These are phyloP conservation scores for Papio anubis DNA, from an alignment of 2,113 vertebrate species.

Conservation along the genomic window DNA sequence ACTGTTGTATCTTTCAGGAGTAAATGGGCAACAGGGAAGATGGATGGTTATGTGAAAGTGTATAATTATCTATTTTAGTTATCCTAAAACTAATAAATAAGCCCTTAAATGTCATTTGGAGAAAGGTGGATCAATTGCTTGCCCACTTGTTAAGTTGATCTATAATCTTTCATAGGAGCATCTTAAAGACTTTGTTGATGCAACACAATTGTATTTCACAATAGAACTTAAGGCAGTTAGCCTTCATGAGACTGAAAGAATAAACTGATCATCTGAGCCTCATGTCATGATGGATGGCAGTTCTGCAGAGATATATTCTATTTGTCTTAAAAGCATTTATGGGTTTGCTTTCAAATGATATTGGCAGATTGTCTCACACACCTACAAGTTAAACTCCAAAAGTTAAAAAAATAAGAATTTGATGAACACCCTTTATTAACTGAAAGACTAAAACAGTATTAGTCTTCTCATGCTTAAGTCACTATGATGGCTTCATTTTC, in stretches of 20 bases:
- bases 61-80: conserved; percentile 37
- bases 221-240: conserved; percentile 8
- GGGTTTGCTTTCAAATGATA: not conserved
- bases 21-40: conserved; percentile 14
- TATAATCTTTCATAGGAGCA: conserved; percentile 35
- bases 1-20: not conserved
- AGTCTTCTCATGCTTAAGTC: not conserved
- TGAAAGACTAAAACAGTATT: not conserved
- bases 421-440: not conserved
- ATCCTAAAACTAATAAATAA: conserved; percentile 53
- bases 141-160: not conserved
- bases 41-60: not conserved
- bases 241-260: not conserved
- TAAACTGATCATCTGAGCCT: not conserved
- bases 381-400: not conserved
- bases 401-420: not conserved
- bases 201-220: not conserved
- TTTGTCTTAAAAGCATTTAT: not conserved
- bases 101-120: conserved; percentile 39
- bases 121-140: conserved; percentile 26
- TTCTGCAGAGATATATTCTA: not conserved
- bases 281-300: not conserved
- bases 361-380: not conserved
- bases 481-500: not conserved
- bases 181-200: conserved; percentile 19